Evolutionary conservation across 2,113 vertebrate genomes (phyloP).

Genomic region (Fregata magnificens): DNA sequence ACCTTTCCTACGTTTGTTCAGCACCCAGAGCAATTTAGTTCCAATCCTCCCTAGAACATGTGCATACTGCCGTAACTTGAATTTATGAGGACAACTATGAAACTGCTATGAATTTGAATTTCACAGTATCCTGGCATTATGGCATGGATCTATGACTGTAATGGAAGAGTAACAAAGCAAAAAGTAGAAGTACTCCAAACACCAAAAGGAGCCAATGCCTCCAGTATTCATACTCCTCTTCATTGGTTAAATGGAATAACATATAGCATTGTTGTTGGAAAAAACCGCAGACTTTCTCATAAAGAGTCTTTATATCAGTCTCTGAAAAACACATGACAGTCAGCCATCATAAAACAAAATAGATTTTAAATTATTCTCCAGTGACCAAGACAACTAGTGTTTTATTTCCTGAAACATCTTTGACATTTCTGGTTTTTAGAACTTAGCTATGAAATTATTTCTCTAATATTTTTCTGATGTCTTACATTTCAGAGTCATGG

Average conservation of each 20-base stretch:
- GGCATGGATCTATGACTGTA: neutral
- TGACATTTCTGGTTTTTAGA: neutral
- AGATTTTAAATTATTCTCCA: conserved; percentile 19
- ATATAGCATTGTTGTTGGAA: neutral
- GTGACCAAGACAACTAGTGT: neutral
- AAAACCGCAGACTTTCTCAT: neutral
- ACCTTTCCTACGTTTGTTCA: neutral
- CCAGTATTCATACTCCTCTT: neutral
- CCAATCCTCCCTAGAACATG: neutral
- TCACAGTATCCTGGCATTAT: neutral
- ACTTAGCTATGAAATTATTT: neutral
- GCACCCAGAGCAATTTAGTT: neutral
- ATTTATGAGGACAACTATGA: neutral
- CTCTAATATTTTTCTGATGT: neutral
- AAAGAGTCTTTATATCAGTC: neutral
- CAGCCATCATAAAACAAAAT: neutral
- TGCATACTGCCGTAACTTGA: neutral
- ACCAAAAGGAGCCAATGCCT: neutral
- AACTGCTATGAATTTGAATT: neutral
- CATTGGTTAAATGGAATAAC: neutral
- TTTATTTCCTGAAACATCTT: neutral
- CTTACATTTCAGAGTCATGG: neutral
- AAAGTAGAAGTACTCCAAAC: neutral
- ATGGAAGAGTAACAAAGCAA: neutral
- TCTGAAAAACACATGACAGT: neutral